Evolutionary conservation across 2,888 invertebrate species (phyloP).

Genomic region (Meteorus cinctellus): DNA sequence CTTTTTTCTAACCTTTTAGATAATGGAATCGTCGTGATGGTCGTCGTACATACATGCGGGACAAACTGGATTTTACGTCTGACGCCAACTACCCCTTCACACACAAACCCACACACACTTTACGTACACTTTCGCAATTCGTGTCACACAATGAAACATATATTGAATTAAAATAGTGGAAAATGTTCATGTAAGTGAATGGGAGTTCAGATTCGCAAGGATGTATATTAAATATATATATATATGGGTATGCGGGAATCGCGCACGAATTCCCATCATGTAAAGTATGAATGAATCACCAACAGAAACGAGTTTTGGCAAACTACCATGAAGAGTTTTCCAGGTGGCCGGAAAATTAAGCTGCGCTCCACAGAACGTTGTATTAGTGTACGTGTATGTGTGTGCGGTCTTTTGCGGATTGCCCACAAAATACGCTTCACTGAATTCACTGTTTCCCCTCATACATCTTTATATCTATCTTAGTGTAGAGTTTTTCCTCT

Average conservation of each 20-base stretch:
- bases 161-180: constrained; percentile 17
- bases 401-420: constrained; percentile 28
- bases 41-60: background rate
- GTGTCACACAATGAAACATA: background rate
- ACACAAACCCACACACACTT: background rate
- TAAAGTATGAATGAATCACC: constrained; percentile 25
- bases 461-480: constrained; percentile 44
- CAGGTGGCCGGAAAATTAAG: constrained; percentile 63
- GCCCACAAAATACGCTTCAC: constrained; percentile 54
- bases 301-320: constrained; percentile 58
- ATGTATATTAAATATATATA: background rate
- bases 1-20: constrained; percentile 23
- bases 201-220: background rate
- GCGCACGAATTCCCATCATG: constrained; percentile 11
- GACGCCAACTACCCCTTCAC: background rate
- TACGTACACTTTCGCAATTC: background rate
- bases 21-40: constrained; percentile 23
- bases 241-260: too few relatives aligned
- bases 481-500: background rate
- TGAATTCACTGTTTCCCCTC: constrained; percentile 56
- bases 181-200: constrained; percentile 9
- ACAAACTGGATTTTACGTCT: background rate
- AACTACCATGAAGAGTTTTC: constrained; percentile 58
- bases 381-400: constrained; percentile 13
- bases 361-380: constrained; percentile 53